Conservation (phyloP, 2,888 invertebrate genomes). For the Platypus cylindrus region DNA sequence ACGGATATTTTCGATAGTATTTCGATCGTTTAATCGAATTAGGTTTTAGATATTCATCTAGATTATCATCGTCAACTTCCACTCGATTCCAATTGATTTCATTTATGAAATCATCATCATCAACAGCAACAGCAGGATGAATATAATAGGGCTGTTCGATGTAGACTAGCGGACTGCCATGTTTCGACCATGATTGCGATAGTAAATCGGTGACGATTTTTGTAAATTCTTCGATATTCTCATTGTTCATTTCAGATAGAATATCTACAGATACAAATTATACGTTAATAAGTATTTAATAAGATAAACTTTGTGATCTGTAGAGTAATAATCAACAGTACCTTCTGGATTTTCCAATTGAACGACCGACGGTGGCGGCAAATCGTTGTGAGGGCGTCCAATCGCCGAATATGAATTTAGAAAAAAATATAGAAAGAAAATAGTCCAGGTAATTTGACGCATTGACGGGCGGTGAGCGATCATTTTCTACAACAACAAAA, state of each 20-base stretch:
- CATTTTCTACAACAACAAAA: no score
- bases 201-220: slow-evolving; percentile 20
- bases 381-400: neutral
- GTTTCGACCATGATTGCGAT: slow-evolving; percentile 27
- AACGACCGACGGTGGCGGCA: neutral
- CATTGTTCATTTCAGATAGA: slow-evolving; percentile 12
- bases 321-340: neutral
- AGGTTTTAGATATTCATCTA: slow-evolving; percentile 8
- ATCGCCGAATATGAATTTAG: no score
- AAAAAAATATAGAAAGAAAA: no score
- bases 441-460: no score
- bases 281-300: neutral
- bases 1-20: slow-evolving; percentile 48
- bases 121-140: neutral
- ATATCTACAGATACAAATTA: slow-evolving; percentile 1
- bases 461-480: no score
- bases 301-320: neutral
- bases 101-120: neutral
- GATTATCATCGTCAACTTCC: neutral
- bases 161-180: slow-evolving; percentile 30
- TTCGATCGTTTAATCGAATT: slow-evolving; percentile 38
- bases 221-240: slow-evolving; percentile 17
- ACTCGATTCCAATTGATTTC: neutral
- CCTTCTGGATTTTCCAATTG: no score
- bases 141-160: slow-evolving; percentile 24